Percentiles rank a stretch among this genome's conserved stretches.
Evolutionary conservation across 2,113 vertebrate genomes (phyloP).

Genomic region (Nyctereutes procyonoides): DNA sequence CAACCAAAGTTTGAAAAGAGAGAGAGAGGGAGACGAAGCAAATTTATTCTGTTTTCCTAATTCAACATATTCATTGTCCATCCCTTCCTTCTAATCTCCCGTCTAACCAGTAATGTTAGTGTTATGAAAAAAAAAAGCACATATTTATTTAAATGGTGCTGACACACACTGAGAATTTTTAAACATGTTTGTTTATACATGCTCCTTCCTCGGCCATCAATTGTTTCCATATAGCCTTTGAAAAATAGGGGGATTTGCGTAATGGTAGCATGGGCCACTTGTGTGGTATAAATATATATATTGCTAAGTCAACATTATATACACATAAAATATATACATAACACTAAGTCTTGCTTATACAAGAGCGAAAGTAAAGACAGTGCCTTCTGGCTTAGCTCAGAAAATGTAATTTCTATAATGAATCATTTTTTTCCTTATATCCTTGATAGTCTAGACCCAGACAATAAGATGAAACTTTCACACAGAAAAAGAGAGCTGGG

Average conservation of each 20-base stretch:
- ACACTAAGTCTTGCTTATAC: conserved; percentile 80
- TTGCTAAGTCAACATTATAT: conserved; percentile 71
- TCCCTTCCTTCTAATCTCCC: conserved; percentile 47
- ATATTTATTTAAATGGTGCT: conserved; percentile 56
- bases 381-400: conserved; percentile 85
- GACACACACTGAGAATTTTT: conserved; percentile 59
- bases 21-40: not conserved
- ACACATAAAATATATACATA: conserved; percentile 68
- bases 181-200: conserved; percentile 63
- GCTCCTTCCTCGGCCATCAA: conserved; percentile 50
- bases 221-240: conserved; percentile 65
- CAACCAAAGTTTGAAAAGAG: not conserved
- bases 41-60: conserved; percentile 50
- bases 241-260: conserved; percentile 82
- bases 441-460: conserved; percentile 73
- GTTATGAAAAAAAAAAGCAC: conserved; percentile 27
- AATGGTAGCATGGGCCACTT: conserved; percentile 69
- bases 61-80: not conserved
- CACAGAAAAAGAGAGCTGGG: not conserved
- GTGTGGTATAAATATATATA: conserved; percentile 80
- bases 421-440: conserved; percentile 76
- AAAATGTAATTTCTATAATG: conserved; percentile 87
- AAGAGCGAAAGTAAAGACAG: conserved; percentile 80
- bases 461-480: conserved; percentile 77
- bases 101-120: conserved; percentile 56